These are phyloP conservation scores for Nemapogon koenigi DNA, from an alignment of 2,888 invertebrate genomes.

Conservation along the genomic window DNA sequence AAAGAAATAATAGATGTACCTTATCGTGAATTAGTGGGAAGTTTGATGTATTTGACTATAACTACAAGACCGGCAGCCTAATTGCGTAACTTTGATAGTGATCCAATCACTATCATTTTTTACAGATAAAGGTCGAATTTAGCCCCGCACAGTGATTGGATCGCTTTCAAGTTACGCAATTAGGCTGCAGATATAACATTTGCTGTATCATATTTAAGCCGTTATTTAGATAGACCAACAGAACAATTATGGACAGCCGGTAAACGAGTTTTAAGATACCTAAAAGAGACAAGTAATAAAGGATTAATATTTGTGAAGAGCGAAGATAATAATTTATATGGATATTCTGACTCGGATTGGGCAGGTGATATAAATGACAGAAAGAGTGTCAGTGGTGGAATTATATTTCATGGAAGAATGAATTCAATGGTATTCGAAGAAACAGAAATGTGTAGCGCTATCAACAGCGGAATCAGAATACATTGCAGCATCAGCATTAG, in stretches of 20 bases:
- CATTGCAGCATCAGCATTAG: constrained; percentile 9
- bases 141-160: too few species aligned
- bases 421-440: constrained; percentile 8
- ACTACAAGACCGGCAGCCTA: constrained; percentile 7
- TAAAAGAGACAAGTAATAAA: constrained; percentile 8
- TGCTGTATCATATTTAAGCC: constrained; percentile 9
- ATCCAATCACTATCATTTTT: too few species aligned
- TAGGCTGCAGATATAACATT: constrained; percentile 11
- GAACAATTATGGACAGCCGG: constrained; percentile 8
- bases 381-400: constrained; percentile 3
- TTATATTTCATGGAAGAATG: constrained; percentile 4
- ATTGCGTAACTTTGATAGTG: too few species aligned
- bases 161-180: too few species aligned
- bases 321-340: constrained; percentile 10
- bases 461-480: constrained; percentile 10
- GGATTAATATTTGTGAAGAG: constrained; percentile 10
- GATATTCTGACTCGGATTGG: constrained; percentile 12
- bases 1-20: not conserved
- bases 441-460: constrained; percentile 6
- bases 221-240: constrained; percentile 9
- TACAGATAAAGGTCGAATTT: too few species aligned
- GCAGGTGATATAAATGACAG: constrained; percentile 5
- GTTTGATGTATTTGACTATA: not conserved
- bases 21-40: not conserved
- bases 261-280: not conserved